Base-by-base conservation (phyloP, 2,113 vertebrate genomes). In the Anhinga anhinga region DNA sequence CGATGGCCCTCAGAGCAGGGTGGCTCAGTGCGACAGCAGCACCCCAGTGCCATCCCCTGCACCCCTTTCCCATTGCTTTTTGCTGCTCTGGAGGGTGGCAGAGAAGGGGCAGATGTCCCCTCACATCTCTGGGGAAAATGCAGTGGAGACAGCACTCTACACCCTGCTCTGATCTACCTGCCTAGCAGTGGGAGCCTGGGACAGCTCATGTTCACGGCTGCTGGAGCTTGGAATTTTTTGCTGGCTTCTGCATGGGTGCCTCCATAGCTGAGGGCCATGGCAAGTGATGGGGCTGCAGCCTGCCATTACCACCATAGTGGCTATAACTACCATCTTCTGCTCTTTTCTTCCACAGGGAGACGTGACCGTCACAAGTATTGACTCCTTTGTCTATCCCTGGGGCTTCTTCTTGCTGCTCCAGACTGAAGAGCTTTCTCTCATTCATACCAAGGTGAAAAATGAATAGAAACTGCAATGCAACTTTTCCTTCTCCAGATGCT, bases 401-500 rank as follows among this genome's bases (percentile, higher is more conserved):
- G 67, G 47, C 52, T 61, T 40, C 25, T 63, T 74, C 45, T 63
- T 27, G 7, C 45, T 70, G 34, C 69, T 86, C 34, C 92, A 65
- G 36, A 17, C 32, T 80, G 38, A 52, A 58, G 66, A 91, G 21
- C 90, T 85, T 91, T 96, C 62, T 87, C 7, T 80, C 79, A 34
- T 66, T 94, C 7, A 5, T 44, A 45, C 14, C 26, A 62, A 82
- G 16, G 62, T 67, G 22, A 74, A 38, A 69, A 56, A 69, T 18
- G 34, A 96, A 70, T 4, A 45, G 91, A 95, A 95, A 94, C 15
- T 55, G 6, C 52, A 80, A 50, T 3, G 2, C 42, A 85, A 88
- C 62, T 21, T 90, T 94, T 96, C 78, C 56, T 93, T 91, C 78
- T 86, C 86, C 7, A 6, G 84, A 87, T 93, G 91, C 74, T 70